Conservation (phyloP, 2,113 vertebrate genomes). For the Trichechus manatus region DNA sequence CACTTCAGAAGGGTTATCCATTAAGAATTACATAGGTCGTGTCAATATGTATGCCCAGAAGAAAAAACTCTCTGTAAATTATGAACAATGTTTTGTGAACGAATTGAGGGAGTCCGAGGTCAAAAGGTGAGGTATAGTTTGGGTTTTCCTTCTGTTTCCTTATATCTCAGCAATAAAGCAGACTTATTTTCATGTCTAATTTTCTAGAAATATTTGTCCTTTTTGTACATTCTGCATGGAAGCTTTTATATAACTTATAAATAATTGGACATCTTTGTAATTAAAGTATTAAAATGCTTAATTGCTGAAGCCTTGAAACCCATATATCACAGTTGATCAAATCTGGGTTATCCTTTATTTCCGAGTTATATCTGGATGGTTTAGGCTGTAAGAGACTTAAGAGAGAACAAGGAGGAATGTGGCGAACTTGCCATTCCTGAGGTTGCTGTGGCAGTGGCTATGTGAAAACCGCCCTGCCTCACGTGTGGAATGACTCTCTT, state of each 20-base stretch:
- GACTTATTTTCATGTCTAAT: background rate
- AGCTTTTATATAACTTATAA: conserved; percentile 28
- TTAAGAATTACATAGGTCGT: conserved; percentile 70
- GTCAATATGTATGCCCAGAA: conserved; percentile 38
- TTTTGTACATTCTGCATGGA: background rate
- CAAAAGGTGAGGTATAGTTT: conserved; percentile 77
- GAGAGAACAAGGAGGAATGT: background rate
- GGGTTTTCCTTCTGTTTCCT: background rate
- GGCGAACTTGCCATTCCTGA: background rate
- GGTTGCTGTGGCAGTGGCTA: background rate
- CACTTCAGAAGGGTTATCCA: accelerated
- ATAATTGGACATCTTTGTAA: background rate
- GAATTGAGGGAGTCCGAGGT: accelerated
- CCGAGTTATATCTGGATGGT: background rate
- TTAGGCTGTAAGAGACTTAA: background rate
- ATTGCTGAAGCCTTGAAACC: background rate
- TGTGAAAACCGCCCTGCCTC: background rate
- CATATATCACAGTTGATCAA: background rate
- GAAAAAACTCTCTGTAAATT: background rate
- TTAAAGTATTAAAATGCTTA: conserved; percentile 47
- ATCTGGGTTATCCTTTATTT: conserved; percentile 30
- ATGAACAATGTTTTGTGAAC: background rate
- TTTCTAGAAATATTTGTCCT: conserved; percentile 36
- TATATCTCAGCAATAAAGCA: background rate
- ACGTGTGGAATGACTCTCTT: background rate